Evolutionary conservation across 2,888 invertebrate genomes (phyloP).

Genomic region (Heliconius charithonia): DNA sequence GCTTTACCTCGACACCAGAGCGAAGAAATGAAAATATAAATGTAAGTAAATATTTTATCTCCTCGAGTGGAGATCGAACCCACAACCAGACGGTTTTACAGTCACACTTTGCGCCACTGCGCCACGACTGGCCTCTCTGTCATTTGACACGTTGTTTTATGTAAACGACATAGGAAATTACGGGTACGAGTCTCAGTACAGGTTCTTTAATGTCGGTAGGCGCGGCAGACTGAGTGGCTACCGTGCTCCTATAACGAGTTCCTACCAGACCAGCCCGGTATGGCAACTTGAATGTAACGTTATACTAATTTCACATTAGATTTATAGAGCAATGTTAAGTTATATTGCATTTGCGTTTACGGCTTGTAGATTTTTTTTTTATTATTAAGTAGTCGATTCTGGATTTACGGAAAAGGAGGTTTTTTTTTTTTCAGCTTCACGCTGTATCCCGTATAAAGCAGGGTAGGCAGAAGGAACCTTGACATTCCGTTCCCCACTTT

Average conservation of each 20-base stretch:
- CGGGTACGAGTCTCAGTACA: constrained; percentile 37
- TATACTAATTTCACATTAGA: constrained; percentile 30
- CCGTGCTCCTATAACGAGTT: constrained; percentile 38
- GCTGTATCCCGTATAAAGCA: not conserved
- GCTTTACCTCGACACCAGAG: too few species aligned
- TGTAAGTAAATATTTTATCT: too few species aligned
- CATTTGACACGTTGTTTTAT: not conserved
- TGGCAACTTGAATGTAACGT: constrained; percentile 35
- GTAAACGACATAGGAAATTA: constrained; percentile 31
- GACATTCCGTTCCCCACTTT: not conserved
- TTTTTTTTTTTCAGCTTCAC: not conserved
- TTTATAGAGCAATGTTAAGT: constrained; percentile 11
- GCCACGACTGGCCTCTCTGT: too few species aligned
- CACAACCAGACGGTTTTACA: too few species aligned
- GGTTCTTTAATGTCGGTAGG: constrained; percentile 47
- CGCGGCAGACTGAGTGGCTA: constrained; percentile 54
- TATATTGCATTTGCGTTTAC: constrained; percentile 6
- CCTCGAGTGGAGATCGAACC: too few species aligned
- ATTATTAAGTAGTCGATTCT: not conserved
- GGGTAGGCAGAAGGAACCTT: not conserved
- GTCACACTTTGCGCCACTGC: too few species aligned
- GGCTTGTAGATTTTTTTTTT: not conserved
- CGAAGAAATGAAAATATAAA: too few species aligned
- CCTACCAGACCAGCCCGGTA: constrained; percentile 23
- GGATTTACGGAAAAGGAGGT: not conserved